Conservation (phyloP, 2,113 vertebrate genomes). For the Cololabis saira region DNA sequence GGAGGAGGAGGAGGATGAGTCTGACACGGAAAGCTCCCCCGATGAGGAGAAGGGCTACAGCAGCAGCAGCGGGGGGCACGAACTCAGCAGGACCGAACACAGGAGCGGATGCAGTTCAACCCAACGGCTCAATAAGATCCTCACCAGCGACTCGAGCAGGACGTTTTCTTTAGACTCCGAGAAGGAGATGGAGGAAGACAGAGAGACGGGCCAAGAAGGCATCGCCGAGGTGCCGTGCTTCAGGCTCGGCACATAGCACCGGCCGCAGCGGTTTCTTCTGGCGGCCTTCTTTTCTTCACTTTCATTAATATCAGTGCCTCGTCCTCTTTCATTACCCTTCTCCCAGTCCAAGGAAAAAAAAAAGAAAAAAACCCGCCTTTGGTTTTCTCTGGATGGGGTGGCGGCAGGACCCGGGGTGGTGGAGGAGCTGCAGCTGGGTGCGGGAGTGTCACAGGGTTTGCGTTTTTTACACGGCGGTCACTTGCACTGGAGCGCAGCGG, state of each 20-base stretch:
- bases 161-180: constrained; percentile 72
- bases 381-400: constrained; percentile 42
- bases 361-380: constrained; percentile 26
- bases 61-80: not conserved
- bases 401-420: constrained; percentile 35
- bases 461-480: constrained; percentile 65
- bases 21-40: constrained; percentile 79
- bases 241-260: constrained; percentile 76
- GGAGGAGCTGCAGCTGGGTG: constrained; percentile 1
- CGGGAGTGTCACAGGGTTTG: constrained; percentile 45
- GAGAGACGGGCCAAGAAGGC: constrained; percentile 60
- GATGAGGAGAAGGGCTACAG: constrained; percentile 76
- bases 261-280: constrained; percentile 17
- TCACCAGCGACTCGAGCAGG: constrained; percentile 51
- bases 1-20: constrained; percentile 83
- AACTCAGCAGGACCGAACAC: constrained; percentile 44
- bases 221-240: constrained; percentile 51
- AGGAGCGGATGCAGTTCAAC: constrained; percentile 11
- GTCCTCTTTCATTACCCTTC: constrained; percentile 37
- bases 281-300: constrained; percentile 39
- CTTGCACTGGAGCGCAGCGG: constrained; percentile 73
- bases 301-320: constrained; percentile 62
- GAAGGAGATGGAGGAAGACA: constrained; percentile 65
- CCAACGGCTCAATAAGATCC: constrained; percentile 36
- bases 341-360: constrained; percentile 26